phyloP scores from a whole-genome alignment of 2,113 vertebrate species.

The Chrysochloris asiatica region DNA sequence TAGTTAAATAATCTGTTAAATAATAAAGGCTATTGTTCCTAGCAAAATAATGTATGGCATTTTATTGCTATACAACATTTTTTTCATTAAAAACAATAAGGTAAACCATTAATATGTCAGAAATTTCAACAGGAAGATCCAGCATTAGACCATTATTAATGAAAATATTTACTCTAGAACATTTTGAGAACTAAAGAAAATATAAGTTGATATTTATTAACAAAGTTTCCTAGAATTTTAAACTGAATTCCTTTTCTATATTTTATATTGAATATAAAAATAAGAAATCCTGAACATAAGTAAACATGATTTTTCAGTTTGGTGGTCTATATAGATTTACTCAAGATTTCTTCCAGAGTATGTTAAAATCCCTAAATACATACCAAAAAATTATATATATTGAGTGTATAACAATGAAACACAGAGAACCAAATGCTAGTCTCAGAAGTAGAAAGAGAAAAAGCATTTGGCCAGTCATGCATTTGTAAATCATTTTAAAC shows the following conservation, averaged over 20 bases:
- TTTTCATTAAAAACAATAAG: background rate
- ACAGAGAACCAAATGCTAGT: background rate
- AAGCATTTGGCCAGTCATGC: background rate
- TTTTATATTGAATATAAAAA: background rate
- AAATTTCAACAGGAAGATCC: background rate
- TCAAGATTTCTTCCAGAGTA: background rate
- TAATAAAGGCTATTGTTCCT: background rate
- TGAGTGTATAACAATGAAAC: background rate
- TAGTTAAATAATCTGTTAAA: background rate
- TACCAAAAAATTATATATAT: background rate
- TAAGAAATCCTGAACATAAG: slow-evolving; percentile 7
- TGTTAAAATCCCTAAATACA: background rate
- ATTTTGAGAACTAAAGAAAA: slow-evolving; percentile 28
- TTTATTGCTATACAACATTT: background rate
- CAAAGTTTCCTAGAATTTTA: background rate
- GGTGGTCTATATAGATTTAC: background rate
- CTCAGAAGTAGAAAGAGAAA: background rate
- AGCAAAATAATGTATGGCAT: background rate
- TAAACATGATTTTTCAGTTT: slow-evolving; percentile 1
- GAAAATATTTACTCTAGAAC: background rate
- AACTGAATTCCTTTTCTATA: background rate
- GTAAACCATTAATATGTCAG: background rate
- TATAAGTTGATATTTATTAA: background rate
- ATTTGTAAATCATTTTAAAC: background rate
- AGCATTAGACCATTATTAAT: background rate